Evolutionary conservation across 2,888 invertebrate genomes (phyloP).

Genomic region (Carcina quercana): DNA sequence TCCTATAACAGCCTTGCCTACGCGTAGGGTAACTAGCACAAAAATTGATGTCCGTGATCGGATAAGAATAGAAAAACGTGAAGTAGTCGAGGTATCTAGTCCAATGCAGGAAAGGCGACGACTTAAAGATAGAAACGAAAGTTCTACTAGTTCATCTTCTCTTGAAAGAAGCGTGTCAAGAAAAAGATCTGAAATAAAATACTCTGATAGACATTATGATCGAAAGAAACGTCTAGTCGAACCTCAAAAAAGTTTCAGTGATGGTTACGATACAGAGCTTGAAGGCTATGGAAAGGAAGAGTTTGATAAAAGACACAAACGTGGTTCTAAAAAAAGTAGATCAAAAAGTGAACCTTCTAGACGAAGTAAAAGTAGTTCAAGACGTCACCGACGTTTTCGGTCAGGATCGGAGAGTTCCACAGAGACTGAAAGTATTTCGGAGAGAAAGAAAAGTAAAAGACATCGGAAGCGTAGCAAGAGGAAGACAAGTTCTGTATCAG

Average conservation of each 20-base stretch:
- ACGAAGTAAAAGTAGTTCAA: conserved; percentile 39
- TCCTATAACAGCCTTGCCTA: conserved; percentile 55
- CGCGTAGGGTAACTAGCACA: conserved; percentile 65
- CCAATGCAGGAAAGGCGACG: conserved; percentile 45
- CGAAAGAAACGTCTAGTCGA: conserved; percentile 47
- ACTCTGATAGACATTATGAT: conserved; percentile 43
- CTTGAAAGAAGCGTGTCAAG: conserved; percentile 48
- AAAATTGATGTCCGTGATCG: conserved; percentile 66
- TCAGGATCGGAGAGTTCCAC: conserved; percentile 53
- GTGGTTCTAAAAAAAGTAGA: conserved; percentile 46
- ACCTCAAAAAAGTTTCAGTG: conserved; percentile 65
- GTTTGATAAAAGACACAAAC: conserved; percentile 36
- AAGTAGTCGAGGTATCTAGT: conserved; percentile 64
- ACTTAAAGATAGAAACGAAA: conserved; percentile 34
- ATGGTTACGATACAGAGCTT: conserved; percentile 62
- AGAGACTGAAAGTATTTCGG: conserved; percentile 44
- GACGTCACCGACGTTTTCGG: conserved; percentile 36
- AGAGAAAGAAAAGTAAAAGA: conserved; percentile 55
- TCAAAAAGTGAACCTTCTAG: conserved; percentile 67
- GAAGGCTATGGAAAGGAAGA: conserved; percentile 37
- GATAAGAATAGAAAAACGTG: conserved; percentile 68
- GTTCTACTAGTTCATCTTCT: conserved; percentile 61
- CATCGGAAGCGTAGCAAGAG: conserved; percentile 54
- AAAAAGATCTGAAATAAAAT: conserved; percentile 35
- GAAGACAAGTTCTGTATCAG: conserved; percentile 56